These are phyloP conservation scores for Cossypha polioptera DNA, from an alignment of 2,797 vertebrate species.

Conservation along the genomic window DNA sequence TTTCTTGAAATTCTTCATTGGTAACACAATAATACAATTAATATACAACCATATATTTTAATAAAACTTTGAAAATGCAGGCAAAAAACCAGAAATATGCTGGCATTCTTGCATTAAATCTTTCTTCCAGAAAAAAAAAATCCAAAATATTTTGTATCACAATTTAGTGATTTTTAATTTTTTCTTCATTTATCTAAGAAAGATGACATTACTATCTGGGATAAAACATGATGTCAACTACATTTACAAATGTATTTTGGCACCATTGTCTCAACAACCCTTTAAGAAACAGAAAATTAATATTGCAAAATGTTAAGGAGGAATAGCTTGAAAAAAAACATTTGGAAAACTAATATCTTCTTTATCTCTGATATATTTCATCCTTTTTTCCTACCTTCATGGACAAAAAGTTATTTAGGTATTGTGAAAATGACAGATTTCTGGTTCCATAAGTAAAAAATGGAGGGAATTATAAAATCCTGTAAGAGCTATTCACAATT, in stretches of 20 bases:
- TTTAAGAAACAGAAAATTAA: neutral
- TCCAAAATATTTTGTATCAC: neutral
- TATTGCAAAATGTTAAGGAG: neutral
- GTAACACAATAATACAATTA: neutral
- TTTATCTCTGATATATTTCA: neutral
- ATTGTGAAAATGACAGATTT: neutral
- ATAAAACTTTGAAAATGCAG: neutral
- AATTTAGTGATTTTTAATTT: neutral
- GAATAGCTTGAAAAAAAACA: neutral
- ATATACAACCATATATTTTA: neutral
- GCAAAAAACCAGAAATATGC: neutral
- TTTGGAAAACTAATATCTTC: neutral
- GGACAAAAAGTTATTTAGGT: neutral
- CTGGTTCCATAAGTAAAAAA: neutral
- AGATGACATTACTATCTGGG: neutral
- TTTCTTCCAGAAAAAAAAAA: neutral
- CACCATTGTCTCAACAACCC: accelerated
- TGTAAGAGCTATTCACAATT: neutral
- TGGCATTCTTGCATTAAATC: neutral
- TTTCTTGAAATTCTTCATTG: neutral
- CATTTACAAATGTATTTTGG: neutral
- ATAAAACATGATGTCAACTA: neutral
- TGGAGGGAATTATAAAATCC: neutral
- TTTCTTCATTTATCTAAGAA: neutral
- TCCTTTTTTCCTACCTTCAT: neutral